These are phyloP conservation scores for Melangyna quadrimaculata DNA, from an alignment of 2,888 invertebrate species.

Conservation along the genomic window DNA sequence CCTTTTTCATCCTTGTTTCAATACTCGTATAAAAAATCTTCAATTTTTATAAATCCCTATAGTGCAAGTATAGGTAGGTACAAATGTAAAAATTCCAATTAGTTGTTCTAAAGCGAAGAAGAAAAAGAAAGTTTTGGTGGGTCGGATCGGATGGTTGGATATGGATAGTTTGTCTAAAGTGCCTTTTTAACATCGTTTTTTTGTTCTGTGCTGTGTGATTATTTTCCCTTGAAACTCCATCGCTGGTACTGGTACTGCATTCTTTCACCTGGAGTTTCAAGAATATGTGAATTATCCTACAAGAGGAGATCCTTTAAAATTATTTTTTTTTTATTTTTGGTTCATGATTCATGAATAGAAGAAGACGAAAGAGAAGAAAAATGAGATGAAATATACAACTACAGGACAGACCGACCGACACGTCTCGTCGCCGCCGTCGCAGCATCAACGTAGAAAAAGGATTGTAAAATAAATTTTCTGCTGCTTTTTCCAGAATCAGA, in stretches of 20 bases:
- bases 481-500: conserved; percentile 4
- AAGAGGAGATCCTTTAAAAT: not conserved
- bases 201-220: conserved; percentile 20
- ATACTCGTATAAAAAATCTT: not conserved
- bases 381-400: not conserved
- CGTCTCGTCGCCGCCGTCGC: too few relatives aligned
- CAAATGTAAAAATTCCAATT: conserved; percentile 66
- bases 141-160: not conserved
- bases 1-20: conserved; percentile 1
- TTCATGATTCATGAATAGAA: not conserved
- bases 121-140: not conserved
- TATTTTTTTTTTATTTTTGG: not conserved
- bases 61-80: too few relatives aligned
- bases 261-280: conserved; percentile 11
- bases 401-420: not conserved
- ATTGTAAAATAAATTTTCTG: conserved; percentile 16
- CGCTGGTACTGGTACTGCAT: not conserved
- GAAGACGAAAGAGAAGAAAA: conserved; percentile 7
- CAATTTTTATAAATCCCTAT: conserved; percentile 25
- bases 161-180: conserved; percentile 53
- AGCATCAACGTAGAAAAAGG: not conserved
- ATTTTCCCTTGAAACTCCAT: conserved; percentile 20
- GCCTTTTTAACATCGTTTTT: conserved; percentile 55
- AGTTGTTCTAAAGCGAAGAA: conserved; percentile 37
- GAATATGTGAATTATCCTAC: conserved; percentile 16